Evolutionary conservation across 2,113 vertebrate genomes (phyloP).

Genomic region (Orycteropus afer): DNA sequence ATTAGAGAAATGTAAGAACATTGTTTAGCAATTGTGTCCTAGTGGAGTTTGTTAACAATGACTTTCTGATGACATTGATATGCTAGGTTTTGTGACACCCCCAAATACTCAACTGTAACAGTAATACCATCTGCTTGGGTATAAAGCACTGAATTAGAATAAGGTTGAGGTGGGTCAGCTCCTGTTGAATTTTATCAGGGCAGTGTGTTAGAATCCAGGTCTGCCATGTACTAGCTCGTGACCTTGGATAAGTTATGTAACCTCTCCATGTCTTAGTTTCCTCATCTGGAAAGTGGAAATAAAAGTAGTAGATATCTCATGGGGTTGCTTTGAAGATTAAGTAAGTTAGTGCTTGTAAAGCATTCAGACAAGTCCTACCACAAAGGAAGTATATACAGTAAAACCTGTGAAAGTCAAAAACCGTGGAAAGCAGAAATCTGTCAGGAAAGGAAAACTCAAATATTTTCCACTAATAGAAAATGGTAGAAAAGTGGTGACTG

Average conservation of each 20-base stretch:
- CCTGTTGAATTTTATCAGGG: constrained; percentile 27
- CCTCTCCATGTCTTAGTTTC: constrained; percentile 30
- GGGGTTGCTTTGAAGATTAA: constrained; percentile 44
- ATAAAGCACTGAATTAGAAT: background rate
- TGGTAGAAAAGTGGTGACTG: background rate
- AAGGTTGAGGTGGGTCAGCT: constrained; percentile 10
- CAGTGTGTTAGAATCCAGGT: background rate
- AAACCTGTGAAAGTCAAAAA: background rate
- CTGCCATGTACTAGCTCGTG: constrained; percentile 32
- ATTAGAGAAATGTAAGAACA: background rate
- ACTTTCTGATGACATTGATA: background rate
- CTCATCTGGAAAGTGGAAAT: constrained; percentile 51
- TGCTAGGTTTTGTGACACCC: background rate
- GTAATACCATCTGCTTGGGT: constrained; percentile 8
- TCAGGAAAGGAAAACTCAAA: background rate
- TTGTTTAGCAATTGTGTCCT: background rate
- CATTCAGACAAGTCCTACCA: background rate
- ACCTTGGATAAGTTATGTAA: background rate
- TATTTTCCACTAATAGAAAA: background rate
- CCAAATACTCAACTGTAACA: too few relatives aligned
- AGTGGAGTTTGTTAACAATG: background rate
- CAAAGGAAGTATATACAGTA: background rate
- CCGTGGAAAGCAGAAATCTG: background rate
- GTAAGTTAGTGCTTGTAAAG: constrained; percentile 22
- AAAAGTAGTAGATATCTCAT: background rate